phyloP scores from a whole-genome alignment of 2,797 vertebrate genomes.

The Alectoris magna region DNA sequence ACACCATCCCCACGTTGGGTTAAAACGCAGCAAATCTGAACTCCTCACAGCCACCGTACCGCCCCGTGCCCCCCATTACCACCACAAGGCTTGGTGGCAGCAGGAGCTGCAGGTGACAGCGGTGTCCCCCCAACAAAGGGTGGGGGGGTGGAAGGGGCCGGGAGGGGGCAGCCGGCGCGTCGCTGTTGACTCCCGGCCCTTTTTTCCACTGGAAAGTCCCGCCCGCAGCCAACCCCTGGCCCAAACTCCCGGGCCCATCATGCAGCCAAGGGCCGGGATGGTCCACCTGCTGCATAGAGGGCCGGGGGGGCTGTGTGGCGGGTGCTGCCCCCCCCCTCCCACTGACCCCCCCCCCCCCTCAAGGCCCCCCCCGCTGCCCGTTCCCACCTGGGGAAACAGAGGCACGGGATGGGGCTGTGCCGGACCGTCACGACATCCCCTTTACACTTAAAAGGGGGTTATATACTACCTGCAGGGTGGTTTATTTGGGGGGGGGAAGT shows the following conservation, averaged over 20 bases:
- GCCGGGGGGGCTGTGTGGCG: not conserved
- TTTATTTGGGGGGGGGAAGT: not conserved
- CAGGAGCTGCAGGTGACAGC: not conserved
- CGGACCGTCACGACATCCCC: too few relatives aligned
- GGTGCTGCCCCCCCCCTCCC: not conserved
- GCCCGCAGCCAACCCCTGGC: not conserved
- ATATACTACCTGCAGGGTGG: too few relatives aligned
- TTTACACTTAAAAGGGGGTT: not conserved
- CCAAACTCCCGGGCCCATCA: not conserved
- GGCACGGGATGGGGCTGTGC: not conserved
- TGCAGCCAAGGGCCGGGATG: not conserved
- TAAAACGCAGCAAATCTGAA: not conserved
- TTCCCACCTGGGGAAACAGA: not conserved
- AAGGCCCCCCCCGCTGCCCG: not conserved
- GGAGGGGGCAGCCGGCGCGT: too few relatives aligned
- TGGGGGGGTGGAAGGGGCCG: too few relatives aligned
- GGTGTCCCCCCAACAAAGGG: not conserved
- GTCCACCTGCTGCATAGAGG: not conserved
- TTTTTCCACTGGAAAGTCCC: not conserved
- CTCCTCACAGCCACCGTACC: not conserved
- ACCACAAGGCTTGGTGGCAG: not conserved
- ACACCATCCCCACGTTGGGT: not conserved
- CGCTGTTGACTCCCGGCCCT: not conserved
- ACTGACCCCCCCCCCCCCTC: not conserved
- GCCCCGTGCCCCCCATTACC: not conserved